phyloP scores from a whole-genome alignment of 2,888 invertebrate genomes.

The Ornithoptera alexandrae region DNA sequence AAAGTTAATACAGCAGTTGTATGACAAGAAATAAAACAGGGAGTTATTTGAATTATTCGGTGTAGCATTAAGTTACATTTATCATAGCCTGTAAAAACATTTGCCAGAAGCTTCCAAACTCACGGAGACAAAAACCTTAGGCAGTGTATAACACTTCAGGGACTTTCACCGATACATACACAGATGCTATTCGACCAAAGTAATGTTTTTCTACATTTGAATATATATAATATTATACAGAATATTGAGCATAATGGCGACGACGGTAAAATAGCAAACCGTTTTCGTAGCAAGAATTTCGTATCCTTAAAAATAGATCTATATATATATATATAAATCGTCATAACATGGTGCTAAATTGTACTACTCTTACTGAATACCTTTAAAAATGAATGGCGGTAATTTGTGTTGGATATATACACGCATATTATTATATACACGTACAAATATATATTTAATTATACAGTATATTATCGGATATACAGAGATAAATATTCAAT shows the following conservation, averaged over 20 bases:
- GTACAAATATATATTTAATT: too few relatives aligned
- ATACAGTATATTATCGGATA: neutral
- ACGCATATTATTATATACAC: too few relatives aligned
- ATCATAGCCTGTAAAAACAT: conserved; percentile 24
- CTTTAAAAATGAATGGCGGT: too few relatives aligned
- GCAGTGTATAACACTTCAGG: conserved; percentile 12
- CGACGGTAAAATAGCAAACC: too few relatives aligned
- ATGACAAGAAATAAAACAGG: neutral
- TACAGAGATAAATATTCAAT: neutral
- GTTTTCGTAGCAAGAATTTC: too few relatives aligned
- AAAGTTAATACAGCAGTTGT: neutral
- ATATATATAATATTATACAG: neutral
- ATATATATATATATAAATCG: too few relatives aligned
- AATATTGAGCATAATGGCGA: neutral
- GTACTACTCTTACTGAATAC: too few relatives aligned
- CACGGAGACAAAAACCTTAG: conserved; percentile 15
- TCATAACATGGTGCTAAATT: too few relatives aligned
- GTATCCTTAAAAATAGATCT: too few relatives aligned
- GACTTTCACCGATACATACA: conserved; percentile 4
- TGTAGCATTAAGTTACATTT: conserved; percentile 4
- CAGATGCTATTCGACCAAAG: conserved; percentile 3
- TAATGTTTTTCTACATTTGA: neutral
- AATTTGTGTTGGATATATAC: too few relatives aligned
- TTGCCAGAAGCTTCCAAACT: conserved; percentile 21
- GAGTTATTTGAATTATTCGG: neutral